Evolutionary conservation across 2,888 invertebrate genomes (phyloP).

Genomic region (Parelbella ahira): DNA sequence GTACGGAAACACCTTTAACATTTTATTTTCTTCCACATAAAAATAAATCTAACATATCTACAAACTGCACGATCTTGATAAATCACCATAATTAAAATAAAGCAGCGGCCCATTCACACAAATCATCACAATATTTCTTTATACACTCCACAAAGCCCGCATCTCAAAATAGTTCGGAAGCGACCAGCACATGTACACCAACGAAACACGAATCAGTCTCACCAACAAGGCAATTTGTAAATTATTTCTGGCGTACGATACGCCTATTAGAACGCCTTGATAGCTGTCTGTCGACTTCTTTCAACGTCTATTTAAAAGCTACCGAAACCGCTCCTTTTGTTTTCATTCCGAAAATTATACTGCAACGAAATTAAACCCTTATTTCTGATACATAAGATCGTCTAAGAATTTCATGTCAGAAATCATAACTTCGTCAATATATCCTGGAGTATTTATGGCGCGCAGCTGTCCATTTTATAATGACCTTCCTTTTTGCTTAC

Average conservation of each 20-base stretch:
- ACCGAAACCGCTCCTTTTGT: conserved; percentile 37
- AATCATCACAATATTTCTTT: conserved; percentile 20
- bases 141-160: conserved; percentile 17
- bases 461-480: conserved; percentile 40
- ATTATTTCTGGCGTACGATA: conserved; percentile 71
- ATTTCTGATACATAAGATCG: conserved; percentile 30
- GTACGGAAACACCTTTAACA: too few relatives aligned
- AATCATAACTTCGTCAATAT: conserved; percentile 42
- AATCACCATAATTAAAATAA: conserved; percentile 19
- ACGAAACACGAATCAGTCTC: conserved; percentile 29
- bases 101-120: conserved; percentile 7
- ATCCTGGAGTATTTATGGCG: conserved; percentile 62
- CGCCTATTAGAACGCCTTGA: conserved; percentile 78
- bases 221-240: conserved; percentile 64
- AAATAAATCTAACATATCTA: too few relatives aligned
- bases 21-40: too few relatives aligned
- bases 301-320: conserved; percentile 78
- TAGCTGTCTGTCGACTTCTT: conserved; percentile 75
- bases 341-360: conserved; percentile 18
- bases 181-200: conserved; percentile 27
- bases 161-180: conserved; percentile 26
- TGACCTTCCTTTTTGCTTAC: conserved; percentile 38
- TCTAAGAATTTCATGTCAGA: conserved; percentile 22
- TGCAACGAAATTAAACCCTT: conserved; percentile 39
- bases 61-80: too few relatives aligned